phyloP scores from a whole-genome alignment of 2,113 vertebrate species.

The Salvelinus fontinalis region DNA sequence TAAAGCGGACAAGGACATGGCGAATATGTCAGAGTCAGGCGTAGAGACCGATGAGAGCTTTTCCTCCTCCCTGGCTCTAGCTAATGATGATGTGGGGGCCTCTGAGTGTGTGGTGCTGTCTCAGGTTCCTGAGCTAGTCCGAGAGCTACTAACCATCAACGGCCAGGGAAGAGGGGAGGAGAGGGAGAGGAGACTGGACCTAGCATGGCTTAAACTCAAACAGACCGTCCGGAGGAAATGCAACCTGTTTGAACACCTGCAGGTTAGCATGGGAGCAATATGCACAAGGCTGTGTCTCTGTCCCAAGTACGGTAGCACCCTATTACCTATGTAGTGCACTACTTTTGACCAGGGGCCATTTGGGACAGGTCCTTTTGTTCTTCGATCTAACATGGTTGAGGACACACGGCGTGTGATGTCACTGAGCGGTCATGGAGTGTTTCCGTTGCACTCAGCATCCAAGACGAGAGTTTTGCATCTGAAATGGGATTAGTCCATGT shows the following conservation, averaged over 20 bases:
- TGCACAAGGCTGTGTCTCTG: no score
- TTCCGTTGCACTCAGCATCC: no score
- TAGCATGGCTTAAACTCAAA: constrained; percentile 44
- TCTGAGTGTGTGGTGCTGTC: background rate
- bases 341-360: no score
- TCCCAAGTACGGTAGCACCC: no score
- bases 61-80: background rate
- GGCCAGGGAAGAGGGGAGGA: constrained; percentile 4
- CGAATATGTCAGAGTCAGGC: background rate
- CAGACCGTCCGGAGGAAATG: constrained; percentile 33
- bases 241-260: constrained; percentile 31
- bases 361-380: no score
- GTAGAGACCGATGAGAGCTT: background rate
- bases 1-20: background rate
- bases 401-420: no score
- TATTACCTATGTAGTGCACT: no score
- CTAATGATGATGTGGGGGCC: no score
- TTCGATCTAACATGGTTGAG: no score
- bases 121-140: constrained; percentile 31
- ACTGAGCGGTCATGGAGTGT: no score
- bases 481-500: no score
- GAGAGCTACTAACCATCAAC: constrained; percentile 20
- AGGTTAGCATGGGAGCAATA: constrained; percentile 24
- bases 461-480: no score
- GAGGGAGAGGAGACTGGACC: constrained; percentile 31